Base-by-base conservation (phyloP, 2,797 vertebrate genomes). In the Loriculus beryllinus region DNA sequence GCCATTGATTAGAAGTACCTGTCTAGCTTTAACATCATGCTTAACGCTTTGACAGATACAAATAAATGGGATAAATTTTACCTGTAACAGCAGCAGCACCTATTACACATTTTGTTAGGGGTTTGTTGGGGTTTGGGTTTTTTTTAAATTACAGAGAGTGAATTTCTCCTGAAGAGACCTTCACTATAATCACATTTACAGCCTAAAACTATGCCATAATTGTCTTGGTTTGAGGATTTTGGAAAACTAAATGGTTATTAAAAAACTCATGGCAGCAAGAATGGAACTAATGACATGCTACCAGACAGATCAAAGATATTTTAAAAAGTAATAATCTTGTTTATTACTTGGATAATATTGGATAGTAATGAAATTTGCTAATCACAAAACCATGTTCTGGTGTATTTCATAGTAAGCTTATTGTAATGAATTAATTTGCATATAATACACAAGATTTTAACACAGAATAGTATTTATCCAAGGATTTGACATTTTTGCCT, bases 281-380 rank as follows among this genome's bases (percentile, higher is more conserved):
- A n/a, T 84, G 86, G 56, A 93, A 91, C 39, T 57, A 84, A 88
- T 71, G 74, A 37, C 76, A 33, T 84, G 60, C 31, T 92, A 93
- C 72, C 56, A 79, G 60, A 79, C 17, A 8, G 29, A 70, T 88
- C 43, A 81, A 39, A 83, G 72, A 6, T 42, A 48, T 11, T 90
- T 65, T 3, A 2, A 31, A 51, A 79, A 62, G 1, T n/a, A 57
- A 33, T 51, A 49, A 90, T 35, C 22, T 25, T 57, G 25, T 81
- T 93, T 79, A 47, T 60, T 57, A 57, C 56, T 35, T 60, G 28
- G n/a, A 84, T 70, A 74, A 63, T 52, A 88, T 25, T 59, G 18
- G n/a, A 84, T 68, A 68, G 52, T 52, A 86, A 57, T 9, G 48
- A 81, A 72, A 82, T 68, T 59, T 88, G 23, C 56, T 52, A 74